These are phyloP conservation scores for Anoplophora glabripennis DNA, from an alignment of 1,140 invertebrate genomes.

Conservation along the genomic window DNA sequence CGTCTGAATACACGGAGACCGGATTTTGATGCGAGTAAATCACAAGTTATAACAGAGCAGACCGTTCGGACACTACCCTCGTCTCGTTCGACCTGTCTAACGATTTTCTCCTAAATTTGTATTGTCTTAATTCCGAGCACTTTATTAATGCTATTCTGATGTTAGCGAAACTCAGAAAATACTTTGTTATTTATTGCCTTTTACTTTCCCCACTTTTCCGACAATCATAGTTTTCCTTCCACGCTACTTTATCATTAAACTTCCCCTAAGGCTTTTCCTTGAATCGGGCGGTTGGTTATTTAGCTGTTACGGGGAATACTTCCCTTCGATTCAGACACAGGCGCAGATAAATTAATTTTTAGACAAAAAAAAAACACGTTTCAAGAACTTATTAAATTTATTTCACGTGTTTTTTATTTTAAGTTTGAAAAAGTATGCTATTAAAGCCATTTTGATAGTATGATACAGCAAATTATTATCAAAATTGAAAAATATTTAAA, in stretches of 20 bases:
- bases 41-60: conserved; percentile 5
- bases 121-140: conserved; percentile 5
- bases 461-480: too few species aligned
- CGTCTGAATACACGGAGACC: conserved; percentile 23
- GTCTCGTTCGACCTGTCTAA: conserved; percentile 14
- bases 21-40: conserved; percentile 27
- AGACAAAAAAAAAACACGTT: too few species aligned
- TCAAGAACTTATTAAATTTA: too few species aligned
- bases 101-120: conserved; percentile 20
- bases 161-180: conserved; percentile 19
- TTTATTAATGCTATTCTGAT: conserved; percentile 23
- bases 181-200: conserved; percentile 36
- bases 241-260: conserved; percentile 32
- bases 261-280: conserved; percentile 28
- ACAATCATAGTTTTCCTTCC: conserved; percentile 43
- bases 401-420: too few species aligned
- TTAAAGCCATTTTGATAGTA: too few species aligned
- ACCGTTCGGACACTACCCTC: conserved; percentile 12
- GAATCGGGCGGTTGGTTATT: conserved; percentile 20
- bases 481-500: too few species aligned
- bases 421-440: too few species aligned
- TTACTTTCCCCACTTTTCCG: conserved; percentile 42
- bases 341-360: too few species aligned
- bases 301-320: conserved; percentile 2
- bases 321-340: too few species aligned